phyloP scores from a whole-genome alignment of 2,113 vertebrate species.

The Misgurnus mizolepis region DNA sequence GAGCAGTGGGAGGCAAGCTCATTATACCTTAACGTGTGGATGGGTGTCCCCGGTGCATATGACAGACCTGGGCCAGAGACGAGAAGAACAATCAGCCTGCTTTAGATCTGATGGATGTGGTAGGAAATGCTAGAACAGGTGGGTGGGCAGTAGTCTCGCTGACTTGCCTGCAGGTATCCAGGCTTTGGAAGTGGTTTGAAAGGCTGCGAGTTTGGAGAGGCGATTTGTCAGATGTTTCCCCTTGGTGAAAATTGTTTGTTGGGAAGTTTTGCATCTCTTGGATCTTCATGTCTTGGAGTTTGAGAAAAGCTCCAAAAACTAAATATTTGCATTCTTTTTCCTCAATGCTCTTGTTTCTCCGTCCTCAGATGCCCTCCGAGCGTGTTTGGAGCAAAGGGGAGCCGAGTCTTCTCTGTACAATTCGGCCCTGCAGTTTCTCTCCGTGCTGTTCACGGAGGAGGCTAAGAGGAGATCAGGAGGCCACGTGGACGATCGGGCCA shows the following conservation, averaged over 20 bases:
- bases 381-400: conserved; percentile 72
- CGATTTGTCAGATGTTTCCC: conserved; percentile 13
- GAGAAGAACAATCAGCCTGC: conserved; percentile 62
- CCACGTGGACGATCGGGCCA: conserved; percentile 14
- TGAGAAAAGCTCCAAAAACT: not conserved
- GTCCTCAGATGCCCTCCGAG: conserved; percentile 78
- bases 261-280: conserved; percentile 32
- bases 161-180: conserved; percentile 32
- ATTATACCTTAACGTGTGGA: conserved; percentile 38
- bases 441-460: conserved; percentile 83
- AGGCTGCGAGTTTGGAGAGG: conserved; percentile 7
- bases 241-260: conserved; percentile 23
- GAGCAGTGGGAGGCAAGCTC: conserved; percentile 35
- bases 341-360: conserved; percentile 22
- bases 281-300: conserved; percentile 1
- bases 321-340: not conserved
- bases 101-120: conserved; percentile 64
- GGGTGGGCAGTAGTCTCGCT: conserved; percentile 38
- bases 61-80: conserved; percentile 33
- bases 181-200: conserved; percentile 32
- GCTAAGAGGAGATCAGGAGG: conserved; percentile 67
- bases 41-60: conserved; percentile 37
- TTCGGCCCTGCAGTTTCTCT: conserved; percentile 82
- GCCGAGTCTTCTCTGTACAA: conserved; percentile 68
- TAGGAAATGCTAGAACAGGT: conserved; percentile 49